phyloP scores from a whole-genome alignment of 2,113 vertebrate species.

The Hassar affinis region DNA sequence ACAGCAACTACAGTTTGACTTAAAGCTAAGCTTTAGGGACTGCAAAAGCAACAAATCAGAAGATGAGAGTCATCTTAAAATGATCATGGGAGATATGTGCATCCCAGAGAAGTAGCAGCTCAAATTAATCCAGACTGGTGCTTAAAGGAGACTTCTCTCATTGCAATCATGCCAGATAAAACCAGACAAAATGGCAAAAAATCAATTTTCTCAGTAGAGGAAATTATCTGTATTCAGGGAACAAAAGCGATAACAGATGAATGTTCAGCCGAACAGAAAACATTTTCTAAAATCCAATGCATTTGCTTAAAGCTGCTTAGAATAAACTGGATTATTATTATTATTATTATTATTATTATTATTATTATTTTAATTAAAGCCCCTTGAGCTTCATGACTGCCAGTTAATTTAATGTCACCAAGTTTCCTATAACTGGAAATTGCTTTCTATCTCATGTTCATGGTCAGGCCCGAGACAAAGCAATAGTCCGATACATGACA shows the following conservation, averaged over 20 bases:
- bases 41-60: conserved; percentile 47
- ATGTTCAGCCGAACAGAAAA: conserved; percentile 53
- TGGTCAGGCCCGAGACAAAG: not conserved
- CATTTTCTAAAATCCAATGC: conserved; percentile 51
- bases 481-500: no score
- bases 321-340: conserved; percentile 45
- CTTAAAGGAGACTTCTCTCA: conserved; percentile 46
- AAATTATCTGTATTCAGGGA: conserved; percentile 59
- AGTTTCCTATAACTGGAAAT: conserved; percentile 38
- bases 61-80: conserved; percentile 40
- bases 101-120: conserved; percentile 37
- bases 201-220: conserved; percentile 53
- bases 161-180: conserved; percentile 54
- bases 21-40: conserved; percentile 36
- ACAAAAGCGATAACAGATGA: conserved; percentile 50
- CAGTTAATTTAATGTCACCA: conserved; percentile 51
- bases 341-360: no score
- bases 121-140: conserved; percentile 42
- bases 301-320: conserved; percentile 51
- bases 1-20: conserved; percentile 38
- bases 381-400: conserved; percentile 48
- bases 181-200: conserved; percentile 49
- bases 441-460: conserved; percentile 35
- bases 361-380: conserved; percentile 63
- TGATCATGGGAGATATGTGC: conserved; percentile 35